Evolutionary conservation across 2,113 vertebrate species (phyloP).

Genomic region (Neoarius graeffei): DNA sequence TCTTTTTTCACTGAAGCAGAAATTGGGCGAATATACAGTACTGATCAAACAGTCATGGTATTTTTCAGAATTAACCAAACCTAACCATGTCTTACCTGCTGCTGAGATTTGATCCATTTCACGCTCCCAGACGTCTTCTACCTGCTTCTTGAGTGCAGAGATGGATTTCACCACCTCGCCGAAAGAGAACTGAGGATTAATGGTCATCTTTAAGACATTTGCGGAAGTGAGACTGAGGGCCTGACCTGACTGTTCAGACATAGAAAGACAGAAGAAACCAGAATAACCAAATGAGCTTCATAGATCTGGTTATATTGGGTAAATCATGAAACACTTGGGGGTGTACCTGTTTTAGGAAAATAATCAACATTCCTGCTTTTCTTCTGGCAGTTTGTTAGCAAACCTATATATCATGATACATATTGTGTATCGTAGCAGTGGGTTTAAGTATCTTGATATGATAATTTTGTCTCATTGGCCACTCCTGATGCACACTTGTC

Average conservation of each 20-base stretch:
- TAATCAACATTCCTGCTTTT: background rate
- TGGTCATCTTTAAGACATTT: background rate
- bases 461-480: too few species aligned
- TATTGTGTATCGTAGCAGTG: background rate
- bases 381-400: background rate
- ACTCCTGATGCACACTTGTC: too few species aligned
- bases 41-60: background rate
- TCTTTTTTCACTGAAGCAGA: slow-evolving; percentile 34
- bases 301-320: background rate
- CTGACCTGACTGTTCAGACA: slow-evolving; percentile 19
- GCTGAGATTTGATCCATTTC: slow-evolving; percentile 14
- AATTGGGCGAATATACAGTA: background rate
- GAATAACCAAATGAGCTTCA: background rate
- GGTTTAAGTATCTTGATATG: too few species aligned
- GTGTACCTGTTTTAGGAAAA: background rate
- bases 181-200: slow-evolving; percentile 42
- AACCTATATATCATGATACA: background rate
- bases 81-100: background rate
- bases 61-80: background rate
- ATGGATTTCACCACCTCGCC: slow-evolving; percentile 42
- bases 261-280: background rate
- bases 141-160: slow-evolving; percentile 12
- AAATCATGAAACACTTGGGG: background rate
- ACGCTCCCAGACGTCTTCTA: slow-evolving; percentile 11
- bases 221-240: background rate